Evolutionary conservation across 1,140 invertebrate species (phyloP).

Genomic region (Scaptomyza montana): DNA sequence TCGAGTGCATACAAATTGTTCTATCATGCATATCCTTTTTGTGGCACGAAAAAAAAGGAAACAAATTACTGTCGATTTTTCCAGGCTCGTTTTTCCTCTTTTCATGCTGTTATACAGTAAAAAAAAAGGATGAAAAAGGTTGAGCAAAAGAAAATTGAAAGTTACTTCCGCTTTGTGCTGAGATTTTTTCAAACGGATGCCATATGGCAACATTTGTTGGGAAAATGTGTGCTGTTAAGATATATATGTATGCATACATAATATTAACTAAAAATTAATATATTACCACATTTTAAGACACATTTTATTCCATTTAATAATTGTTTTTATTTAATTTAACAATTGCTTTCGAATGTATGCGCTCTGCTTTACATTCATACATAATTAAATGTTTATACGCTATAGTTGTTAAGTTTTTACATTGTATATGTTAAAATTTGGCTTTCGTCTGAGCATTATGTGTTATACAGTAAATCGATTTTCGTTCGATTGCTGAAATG

Average conservation of each 20-base stretch:
- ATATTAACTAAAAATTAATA: no score
- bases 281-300: background rate
- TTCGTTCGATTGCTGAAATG: slow-evolving; percentile 34
- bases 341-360: slow-evolving; percentile 54
- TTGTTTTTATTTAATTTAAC: slow-evolving; percentile 65
- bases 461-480: slow-evolving; percentile 65
- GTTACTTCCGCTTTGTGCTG: slow-evolving; percentile 45
- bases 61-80: slow-evolving; percentile 41
- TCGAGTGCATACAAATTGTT: slow-evolving; percentile 43
- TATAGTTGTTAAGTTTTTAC: slow-evolving; percentile 64
- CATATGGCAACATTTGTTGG: slow-evolving; percentile 30
- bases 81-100: slow-evolving; percentile 16
- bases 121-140: slow-evolving; percentile 16
- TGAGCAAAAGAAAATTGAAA: slow-evolving; percentile 36
- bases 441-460: slow-evolving; percentile 74
- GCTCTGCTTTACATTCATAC: slow-evolving; percentile 48
- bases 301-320: slow-evolving; percentile 32
- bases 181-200: slow-evolving; percentile 18
- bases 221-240: background rate
- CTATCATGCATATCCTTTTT: slow-evolving; percentile 36
- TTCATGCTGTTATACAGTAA: background rate
- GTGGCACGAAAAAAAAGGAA: slow-evolving; percentile 23
- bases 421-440: slow-evolving; percentile 74
- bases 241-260: background rate
- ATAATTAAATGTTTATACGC: slow-evolving; percentile 35